Conservation (phyloP, 2,113 vertebrate species). For the Melozone crissalis region DNA sequence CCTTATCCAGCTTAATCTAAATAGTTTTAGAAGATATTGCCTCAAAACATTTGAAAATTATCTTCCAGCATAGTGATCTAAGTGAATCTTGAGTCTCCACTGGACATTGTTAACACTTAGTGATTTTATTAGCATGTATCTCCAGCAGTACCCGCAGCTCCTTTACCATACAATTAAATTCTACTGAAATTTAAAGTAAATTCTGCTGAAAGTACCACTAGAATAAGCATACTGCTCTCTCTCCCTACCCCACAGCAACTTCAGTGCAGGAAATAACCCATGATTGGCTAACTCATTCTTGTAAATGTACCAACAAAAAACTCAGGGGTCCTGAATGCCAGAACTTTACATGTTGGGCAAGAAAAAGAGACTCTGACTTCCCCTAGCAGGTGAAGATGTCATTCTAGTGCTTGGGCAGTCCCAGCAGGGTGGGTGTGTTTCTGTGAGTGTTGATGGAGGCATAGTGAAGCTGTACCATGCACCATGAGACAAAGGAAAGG, state of each 20-base stretch:
- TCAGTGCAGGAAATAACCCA: not conserved
- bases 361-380: not conserved
- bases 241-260: not conserved
- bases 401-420: not conserved
- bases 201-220: not conserved
- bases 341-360: not conserved
- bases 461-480: not conserved
- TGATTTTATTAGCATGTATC: not conserved
- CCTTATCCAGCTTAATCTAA: slow-evolving; percentile 9
- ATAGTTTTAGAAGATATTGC: not conserved
- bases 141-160: not conserved
- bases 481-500: not conserved
- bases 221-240: not conserved
- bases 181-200: not conserved
- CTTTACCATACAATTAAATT: not conserved
- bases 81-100: not conserved
- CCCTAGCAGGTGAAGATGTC: not conserved
- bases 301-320: not conserved
- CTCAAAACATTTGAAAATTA: not conserved
- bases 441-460: not conserved
- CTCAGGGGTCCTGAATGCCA: not conserved
- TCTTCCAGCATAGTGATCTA: not conserved
- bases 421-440: not conserved
- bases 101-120: not conserved
- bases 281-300: not conserved